Evolutionary conservation across 2,888 invertebrate genomes (phyloP), one percentile per base, ranked within the genome.

Genomic region (Syritta pipiens): DNA sequence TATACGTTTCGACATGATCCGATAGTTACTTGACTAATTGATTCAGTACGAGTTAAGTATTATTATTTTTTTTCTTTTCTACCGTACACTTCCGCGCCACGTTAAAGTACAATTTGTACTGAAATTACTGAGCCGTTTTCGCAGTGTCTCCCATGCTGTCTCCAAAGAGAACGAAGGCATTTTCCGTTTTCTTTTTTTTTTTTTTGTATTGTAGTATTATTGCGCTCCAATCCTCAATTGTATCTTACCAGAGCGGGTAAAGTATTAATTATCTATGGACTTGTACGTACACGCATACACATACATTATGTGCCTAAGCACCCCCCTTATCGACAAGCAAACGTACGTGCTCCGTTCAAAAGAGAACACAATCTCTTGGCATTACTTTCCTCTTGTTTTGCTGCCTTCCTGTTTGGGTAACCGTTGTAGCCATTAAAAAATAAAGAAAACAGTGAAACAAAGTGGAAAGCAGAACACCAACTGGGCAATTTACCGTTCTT

Each of bases 31-130:
- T n/a, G n/a, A n/a, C n/a, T n/a, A n/a, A n/a, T n/a, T 32, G 35
- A 40, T 40, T 10, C 40, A 60, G 20, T 40, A 60, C 69, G 83
- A 59, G 20, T 26, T 12, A 3, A 26, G 35, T 17, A 4, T 28
- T 10, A 26, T 6, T 74, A 28, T 42, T 2, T 44, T n/a, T 6
- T 35, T 5, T 10, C 14, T 22, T 49, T 17, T 69, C 12, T 37
- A 63, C 81, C 76, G 48, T 83, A 74, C 83, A 84, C 85, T 82
- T 83, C 85, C 85, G 84, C 82, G 81, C 84, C 84, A 84, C 83
- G 85, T 84, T 83, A 85, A 86, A 84, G 85, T 85, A 85, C 85
- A 85, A 85, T 82, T 84, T 83, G 85, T 85, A 85, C 86, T 86
- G 82, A 85, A 81, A 71, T 82, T 65, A 81, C 63, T 68, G 77